Conservation (phyloP, 2,797 vertebrate genomes). For the Sternotherus odoratus region DNA sequence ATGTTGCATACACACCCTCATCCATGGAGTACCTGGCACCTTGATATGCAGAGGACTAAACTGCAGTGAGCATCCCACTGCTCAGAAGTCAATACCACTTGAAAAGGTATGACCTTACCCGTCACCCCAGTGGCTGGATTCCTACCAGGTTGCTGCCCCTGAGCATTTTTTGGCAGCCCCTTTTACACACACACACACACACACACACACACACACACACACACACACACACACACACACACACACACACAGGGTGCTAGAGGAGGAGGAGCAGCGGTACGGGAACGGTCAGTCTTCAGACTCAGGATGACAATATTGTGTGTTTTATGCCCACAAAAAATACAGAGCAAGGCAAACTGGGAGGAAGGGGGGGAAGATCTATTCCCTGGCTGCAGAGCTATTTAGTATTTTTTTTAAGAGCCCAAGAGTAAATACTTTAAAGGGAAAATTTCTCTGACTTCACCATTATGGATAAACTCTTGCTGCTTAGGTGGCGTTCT, state of each 20-base stretch:
- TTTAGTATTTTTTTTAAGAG: neutral
- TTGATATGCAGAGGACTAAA: neutral
- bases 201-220: too few relatives aligned
- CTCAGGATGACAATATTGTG: neutral
- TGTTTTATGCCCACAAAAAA: neutral
- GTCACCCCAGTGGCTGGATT: neutral
- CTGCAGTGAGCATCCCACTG: neutral
- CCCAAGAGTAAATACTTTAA: neutral
- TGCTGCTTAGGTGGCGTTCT: neutral
- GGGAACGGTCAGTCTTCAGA: neutral
- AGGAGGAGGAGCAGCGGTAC: neutral
- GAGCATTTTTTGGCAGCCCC: neutral
- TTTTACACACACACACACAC: too few relatives aligned
- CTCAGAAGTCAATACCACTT: neutral
- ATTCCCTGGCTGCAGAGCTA: neutral
- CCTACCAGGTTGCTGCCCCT: neutral
- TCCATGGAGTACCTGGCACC: neutral
- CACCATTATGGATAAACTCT: neutral
- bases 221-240: too few relatives aligned
- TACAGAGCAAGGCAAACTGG: neutral
- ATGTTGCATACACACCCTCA: neutral
- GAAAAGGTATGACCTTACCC: neutral
- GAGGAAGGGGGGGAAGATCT: accelerated
- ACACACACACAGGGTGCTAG: too few relatives aligned
- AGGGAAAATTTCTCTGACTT: neutral